Conservation (phyloP, 2,113 vertebrate genomes). For the Ornithorhynchus anatinus region DNA sequence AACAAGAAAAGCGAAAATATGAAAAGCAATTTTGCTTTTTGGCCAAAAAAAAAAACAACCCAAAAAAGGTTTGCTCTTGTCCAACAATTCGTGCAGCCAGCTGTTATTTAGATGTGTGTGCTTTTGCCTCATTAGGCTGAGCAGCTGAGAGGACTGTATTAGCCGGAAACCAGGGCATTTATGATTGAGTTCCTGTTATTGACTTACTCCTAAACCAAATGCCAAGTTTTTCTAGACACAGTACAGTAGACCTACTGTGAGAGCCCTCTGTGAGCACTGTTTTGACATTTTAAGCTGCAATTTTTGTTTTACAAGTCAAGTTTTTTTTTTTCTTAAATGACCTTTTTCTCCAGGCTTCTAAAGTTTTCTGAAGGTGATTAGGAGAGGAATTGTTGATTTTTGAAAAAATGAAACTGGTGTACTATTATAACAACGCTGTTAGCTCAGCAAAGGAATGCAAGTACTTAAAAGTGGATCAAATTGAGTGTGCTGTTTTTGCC, state of each 20-base stretch:
- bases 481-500: background rate
- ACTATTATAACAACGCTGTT: slow-evolving; percentile 1
- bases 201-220: slow-evolving; percentile 72
- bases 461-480: background rate
- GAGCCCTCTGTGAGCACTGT: slow-evolving; percentile 12
- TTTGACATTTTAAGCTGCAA: slow-evolving; percentile 28
- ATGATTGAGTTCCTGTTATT: slow-evolving; percentile 95
- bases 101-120: slow-evolving; percentile 65
- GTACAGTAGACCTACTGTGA: slow-evolving; percentile 59
- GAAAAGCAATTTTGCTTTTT: slow-evolving; percentile 47
- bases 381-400: slow-evolving; percentile 1
- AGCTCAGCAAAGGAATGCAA: background rate
- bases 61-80: slow-evolving; percentile 38
- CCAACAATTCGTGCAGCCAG: slow-evolving; percentile 40
- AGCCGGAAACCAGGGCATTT: slow-evolving; percentile 86
- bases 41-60: too few species aligned
- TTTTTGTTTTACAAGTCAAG: slow-evolving; percentile 35
- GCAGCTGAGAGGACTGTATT: slow-evolving; percentile 67
- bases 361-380: slow-evolving; percentile 18
- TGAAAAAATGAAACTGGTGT: background rate
- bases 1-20: slow-evolving; percentile 26
- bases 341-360: background rate
- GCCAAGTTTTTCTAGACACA: slow-evolving; percentile 58
- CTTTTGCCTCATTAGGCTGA: slow-evolving; percentile 54
- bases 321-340: background rate